Base-by-base conservation (phyloP, 2,888 invertebrate species). In the Dichetophora obliterata region DNA sequence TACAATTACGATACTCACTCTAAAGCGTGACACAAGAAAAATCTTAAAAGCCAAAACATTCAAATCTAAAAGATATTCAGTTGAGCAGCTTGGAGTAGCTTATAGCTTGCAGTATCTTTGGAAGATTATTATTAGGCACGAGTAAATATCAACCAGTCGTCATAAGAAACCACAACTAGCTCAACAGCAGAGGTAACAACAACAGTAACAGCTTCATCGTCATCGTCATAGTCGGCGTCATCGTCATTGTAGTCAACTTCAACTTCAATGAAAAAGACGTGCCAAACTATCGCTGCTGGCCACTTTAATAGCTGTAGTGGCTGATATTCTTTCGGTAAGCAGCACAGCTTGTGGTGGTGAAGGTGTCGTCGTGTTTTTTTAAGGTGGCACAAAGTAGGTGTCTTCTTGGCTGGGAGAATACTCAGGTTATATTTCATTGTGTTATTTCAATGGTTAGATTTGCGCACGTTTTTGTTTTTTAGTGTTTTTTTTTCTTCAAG, bases 41-140 rank as follows among this genome's bases (percentile, higher is more conserved):
- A 59, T 59, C 59, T 59, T 24, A 59, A 59, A 59, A 59, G 59
- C 27, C 59, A 59, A 59, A 59, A 59, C 59, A 59, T 59, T 59
- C 14, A 59, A 59, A 59, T 59, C 59, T 11, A 27, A 59, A 27
- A 59, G 59, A 27, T 59, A 27, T 59, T 5, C 24, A 59, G 59
- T 14, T 43, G 11, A 24, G 27, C 59, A 59, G 27, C 59, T 59
- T 31, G 27, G 59, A 59, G 27, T 24, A 59, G 59, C 27, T 59
- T 14, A 22, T 54, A 22, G 54, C 59, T 59, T 11, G 59, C 59
- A 27, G 59, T 43, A 43, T 11, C 59, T 24, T 14, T 24, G 22
- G 14, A 24, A 59, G n/a, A n/a, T n/a, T 9, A 59, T 27, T 59
- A 27, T 59, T 24, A 59, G 59, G 59, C 59, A 59, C 59, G 59